These are phyloP conservation scores for Ophonus ardosiacus DNA, from an alignment of 2,888 invertebrate genomes.

Conservation along the genomic window DNA sequence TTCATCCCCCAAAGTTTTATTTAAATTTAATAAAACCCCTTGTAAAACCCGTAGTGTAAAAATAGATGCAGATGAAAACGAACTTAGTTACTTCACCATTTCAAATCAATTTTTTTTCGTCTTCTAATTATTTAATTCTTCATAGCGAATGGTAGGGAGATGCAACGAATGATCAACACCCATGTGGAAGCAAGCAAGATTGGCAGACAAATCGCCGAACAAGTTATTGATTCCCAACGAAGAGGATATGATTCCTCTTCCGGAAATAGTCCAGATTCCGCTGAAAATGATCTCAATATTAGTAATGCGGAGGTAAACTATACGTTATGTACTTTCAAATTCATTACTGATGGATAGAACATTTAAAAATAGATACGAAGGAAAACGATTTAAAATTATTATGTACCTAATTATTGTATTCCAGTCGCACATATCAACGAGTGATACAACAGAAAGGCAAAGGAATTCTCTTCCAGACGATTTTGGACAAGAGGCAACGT, in stretches of 20 bases:
- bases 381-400: no score
- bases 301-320: slow-evolving; percentile 69
- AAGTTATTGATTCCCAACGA: slow-evolving; percentile 82
- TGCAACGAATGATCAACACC: slow-evolving; percentile 84
- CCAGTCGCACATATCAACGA: slow-evolving; percentile 75
- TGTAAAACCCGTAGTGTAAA: no score
- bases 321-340: not conserved
- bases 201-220: slow-evolving; percentile 89
- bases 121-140: not conserved
- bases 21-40: no score
- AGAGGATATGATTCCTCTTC: slow-evolving; percentile 77
- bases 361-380: no score
- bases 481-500: slow-evolving; percentile 67
- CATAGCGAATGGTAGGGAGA: slow-evolving; percentile 79
- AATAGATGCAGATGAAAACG: no score
- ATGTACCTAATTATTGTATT: not conserved
- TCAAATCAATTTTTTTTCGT: no score
- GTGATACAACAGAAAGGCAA: slow-evolving; percentile 73
- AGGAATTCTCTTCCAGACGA: slow-evolving; percentile 69
- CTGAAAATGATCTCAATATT: slow-evolving; percentile 67
- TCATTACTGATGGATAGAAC: no score
- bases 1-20: no score
- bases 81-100: no score
- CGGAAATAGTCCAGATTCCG: slow-evolving; percentile 75
- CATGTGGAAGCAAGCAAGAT: slow-evolving; percentile 91